Percentiles rank a stretch among this genome's conserved stretches.
Conservation (phyloP, 2,797 vertebrate genomes). For the Nannoperca obscura region DNA sequence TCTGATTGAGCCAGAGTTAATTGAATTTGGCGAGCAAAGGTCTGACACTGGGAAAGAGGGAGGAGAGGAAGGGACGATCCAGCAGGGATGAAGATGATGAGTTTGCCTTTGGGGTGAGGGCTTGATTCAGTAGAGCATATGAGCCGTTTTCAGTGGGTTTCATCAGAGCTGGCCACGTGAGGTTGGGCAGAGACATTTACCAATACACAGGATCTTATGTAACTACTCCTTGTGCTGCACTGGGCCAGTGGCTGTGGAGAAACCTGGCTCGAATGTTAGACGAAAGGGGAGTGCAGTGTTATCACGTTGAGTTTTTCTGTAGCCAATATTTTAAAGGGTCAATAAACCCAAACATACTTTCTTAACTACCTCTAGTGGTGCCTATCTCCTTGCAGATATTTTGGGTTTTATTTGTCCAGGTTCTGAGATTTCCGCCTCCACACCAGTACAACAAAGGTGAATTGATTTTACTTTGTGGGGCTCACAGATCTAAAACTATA, state of each 20-base stretch:
- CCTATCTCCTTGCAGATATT: background rate
- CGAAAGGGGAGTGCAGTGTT: background rate
- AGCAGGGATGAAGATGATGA: constrained; percentile 76
- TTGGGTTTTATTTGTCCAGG: background rate
- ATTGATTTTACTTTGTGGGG: background rate
- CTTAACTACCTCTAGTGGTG: background rate
- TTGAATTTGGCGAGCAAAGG: constrained; percentile 70
- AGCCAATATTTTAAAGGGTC: constrained; percentile 11
- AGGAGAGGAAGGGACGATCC: constrained; percentile 57
- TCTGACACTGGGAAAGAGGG: constrained; percentile 38
- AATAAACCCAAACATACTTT: background rate
- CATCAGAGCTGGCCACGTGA: constrained; percentile 48
- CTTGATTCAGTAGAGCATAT: constrained; percentile 74
- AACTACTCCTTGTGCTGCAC: constrained; percentile 29
- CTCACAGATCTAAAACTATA: background rate
- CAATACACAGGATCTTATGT: constrained; percentile 43
- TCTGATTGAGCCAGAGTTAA: constrained; percentile 76
- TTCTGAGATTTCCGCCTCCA: background rate
- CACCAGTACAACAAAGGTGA: background rate
- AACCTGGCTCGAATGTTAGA: constrained; percentile 18
- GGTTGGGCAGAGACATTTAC: constrained; percentile 55
- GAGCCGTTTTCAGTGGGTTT: constrained; percentile 70
- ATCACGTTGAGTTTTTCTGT: background rate
- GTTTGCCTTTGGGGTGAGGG: constrained; percentile 76
- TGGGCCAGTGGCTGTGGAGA: constrained; percentile 22